Evolutionary conservation across 2,113 vertebrate species (phyloP).

Genomic region (Balaenoptera acutorostrata): DNA sequence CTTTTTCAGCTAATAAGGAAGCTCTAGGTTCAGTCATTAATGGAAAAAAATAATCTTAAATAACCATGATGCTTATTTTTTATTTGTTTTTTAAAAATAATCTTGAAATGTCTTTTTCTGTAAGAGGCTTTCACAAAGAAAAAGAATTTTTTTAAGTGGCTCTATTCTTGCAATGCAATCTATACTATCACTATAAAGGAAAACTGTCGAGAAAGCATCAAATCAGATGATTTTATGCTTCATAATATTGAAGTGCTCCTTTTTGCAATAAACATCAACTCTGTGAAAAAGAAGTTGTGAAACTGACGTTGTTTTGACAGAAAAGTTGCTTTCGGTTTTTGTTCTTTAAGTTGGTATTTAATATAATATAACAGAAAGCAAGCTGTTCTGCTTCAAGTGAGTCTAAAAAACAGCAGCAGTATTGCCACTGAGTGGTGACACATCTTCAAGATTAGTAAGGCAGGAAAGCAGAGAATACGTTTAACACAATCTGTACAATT

Average conservation of each 20-base stretch:
- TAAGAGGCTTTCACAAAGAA: neutral
- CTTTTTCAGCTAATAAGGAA: neutral
- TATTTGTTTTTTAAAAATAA: neutral
- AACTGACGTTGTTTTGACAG: slow-evolving; percentile 71
- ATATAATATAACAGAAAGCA: slow-evolving; percentile 64
- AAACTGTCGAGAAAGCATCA: slow-evolving; percentile 26
- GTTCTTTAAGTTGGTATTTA: slow-evolving; percentile 71
- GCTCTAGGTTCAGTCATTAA: neutral
- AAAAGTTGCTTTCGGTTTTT: slow-evolving; percentile 58
- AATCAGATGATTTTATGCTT: slow-evolving; percentile 36
- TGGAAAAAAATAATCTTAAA: neutral
- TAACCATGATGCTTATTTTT: neutral
- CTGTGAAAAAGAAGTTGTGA: slow-evolving; percentile 44
- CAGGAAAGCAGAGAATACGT: slow-evolving; percentile 23
- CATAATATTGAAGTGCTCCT: slow-evolving; percentile 59
- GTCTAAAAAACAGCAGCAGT: slow-evolving; percentile 13
- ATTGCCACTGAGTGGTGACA: slow-evolving; percentile 53
- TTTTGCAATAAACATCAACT: slow-evolving; percentile 58
- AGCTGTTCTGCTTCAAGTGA: slow-evolving; percentile 66
- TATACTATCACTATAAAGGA: neutral
- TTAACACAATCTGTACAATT: slow-evolving; percentile 27
- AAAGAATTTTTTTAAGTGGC: neutral
- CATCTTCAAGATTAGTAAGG: slow-evolving; percentile 42
- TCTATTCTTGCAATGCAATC: neutral
- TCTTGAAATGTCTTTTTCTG: neutral